Percentiles rank a stretch among this genome's conserved stretches.
phyloP scores from a whole-genome alignment of 2,888 invertebrate genomes.

The Dolomedes plantarius region DNA sequence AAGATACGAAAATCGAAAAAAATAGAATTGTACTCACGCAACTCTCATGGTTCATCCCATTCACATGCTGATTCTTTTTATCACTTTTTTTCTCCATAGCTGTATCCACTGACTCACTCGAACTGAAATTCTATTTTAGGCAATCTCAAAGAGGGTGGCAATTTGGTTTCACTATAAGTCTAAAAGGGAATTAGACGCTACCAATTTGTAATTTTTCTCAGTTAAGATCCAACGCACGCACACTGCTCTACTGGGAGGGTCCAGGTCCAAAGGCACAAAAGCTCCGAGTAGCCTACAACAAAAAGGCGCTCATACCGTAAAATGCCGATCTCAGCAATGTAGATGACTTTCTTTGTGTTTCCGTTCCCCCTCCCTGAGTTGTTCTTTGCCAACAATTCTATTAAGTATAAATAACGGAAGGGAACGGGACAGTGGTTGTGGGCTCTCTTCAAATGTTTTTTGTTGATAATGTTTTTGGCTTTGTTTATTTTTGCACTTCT shows the following conservation, averaged over 20 bases:
- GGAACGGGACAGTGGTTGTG: constrained; percentile 39
- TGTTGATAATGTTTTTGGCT: constrained; percentile 44
- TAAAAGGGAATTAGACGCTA: background rate
- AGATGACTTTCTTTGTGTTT: constrained; percentile 31
- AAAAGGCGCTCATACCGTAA: constrained; percentile 36
- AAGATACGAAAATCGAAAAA: too few relatives aligned
- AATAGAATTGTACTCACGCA: constrained; percentile 52
- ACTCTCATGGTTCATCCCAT: constrained; percentile 30
- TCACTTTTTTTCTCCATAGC: constrained; percentile 55
- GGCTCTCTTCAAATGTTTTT: constrained; percentile 30
- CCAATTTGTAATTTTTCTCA: background rate
- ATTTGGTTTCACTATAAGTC: background rate
- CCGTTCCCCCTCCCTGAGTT: constrained; percentile 8
- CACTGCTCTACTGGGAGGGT: constrained; percentile 14
- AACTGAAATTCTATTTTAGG: background rate
- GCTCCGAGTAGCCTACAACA: constrained; percentile 32
- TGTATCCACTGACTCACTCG: background rate
- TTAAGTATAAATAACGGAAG: constrained; percentile 65
- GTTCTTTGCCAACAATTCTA: constrained; percentile 62
- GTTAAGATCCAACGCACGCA: background rate
- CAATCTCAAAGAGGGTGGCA: background rate
- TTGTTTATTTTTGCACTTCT: constrained; percentile 33
- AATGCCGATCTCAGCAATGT: constrained; percentile 54
- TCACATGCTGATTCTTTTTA: constrained; percentile 35
- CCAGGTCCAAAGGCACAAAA: constrained; percentile 37